Conservation (phyloP, 2,888 invertebrate genomes). For the Drosophila aldrichi region DNA sequence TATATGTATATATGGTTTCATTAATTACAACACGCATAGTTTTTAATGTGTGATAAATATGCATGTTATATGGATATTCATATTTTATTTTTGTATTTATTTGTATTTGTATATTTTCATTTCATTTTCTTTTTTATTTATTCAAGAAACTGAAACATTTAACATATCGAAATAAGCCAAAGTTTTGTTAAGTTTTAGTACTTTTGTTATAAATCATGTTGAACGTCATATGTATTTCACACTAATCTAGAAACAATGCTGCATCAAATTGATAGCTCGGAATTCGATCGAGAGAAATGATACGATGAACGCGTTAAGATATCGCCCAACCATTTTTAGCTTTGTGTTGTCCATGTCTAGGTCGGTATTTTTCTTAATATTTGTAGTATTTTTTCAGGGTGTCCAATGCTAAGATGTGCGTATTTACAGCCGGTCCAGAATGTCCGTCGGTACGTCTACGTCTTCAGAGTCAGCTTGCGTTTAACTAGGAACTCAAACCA, state of each 20-base stretch:
- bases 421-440: conserved; percentile 72
- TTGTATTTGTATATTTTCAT: conserved; percentile 64
- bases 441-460: conserved; percentile 1
- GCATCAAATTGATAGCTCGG: conserved; percentile 7
- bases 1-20: conserved; percentile 20
- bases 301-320: background rate
- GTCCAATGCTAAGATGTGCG: conserved; percentile 61
- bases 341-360: conserved; percentile 8
- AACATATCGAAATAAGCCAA: conserved; percentile 13
- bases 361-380: conserved; percentile 11
- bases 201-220: conserved; percentile 31
- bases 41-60: conserved; percentile 13
- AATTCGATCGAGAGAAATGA: background rate
- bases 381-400: conserved; percentile 29
- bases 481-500: conserved; percentile 79
- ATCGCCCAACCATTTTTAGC: conserved; percentile 1
- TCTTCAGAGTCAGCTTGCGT: conserved; percentile 61
- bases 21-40: conserved; percentile 17
- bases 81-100: conserved; percentile 64
- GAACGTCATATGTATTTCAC: conserved; percentile 59
- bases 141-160: conserved; percentile 35
- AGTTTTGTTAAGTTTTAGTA: conserved; percentile 6
- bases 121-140: conserved; percentile 18
- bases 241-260: conserved; percentile 30
- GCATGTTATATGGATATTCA: background rate